phyloP scores from a whole-genome alignment of 2,797 vertebrate species.

The Gobio occitaniae region DNA sequence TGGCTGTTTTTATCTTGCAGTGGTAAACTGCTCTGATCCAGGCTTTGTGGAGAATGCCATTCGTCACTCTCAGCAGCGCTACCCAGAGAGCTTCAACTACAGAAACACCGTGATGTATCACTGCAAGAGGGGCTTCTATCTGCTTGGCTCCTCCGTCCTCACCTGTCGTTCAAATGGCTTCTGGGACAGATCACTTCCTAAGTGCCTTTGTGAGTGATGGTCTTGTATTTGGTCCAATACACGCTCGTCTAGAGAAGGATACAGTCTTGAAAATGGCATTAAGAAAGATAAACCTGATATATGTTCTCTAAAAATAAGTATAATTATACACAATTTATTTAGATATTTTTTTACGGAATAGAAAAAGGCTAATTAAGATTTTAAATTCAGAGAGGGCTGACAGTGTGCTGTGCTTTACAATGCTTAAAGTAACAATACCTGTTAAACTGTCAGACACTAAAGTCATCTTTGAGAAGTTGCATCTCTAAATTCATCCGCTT shows the following conservation, averaged over 20 bases:
- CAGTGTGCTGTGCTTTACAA: neutral
- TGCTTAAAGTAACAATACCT: slow-evolving; percentile 12
- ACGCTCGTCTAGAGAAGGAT: slow-evolving; percentile 3
- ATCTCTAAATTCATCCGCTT: slow-evolving; percentile 21
- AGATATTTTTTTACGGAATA: neutral
- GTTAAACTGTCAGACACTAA: slow-evolving; percentile 1
- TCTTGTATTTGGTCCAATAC: slow-evolving; percentile 56
- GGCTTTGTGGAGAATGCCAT: slow-evolving; percentile 95
- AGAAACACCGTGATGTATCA: slow-evolving; percentile 87
- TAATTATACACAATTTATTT: neutral
- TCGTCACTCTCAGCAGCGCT: slow-evolving; percentile 86
- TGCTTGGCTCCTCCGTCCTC: slow-evolving; percentile 91
- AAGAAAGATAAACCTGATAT: neutral
- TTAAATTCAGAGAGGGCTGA: neutral
- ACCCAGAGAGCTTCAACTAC: slow-evolving; percentile 90
- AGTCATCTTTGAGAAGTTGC: slow-evolving; percentile 7
- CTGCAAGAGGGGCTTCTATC: slow-evolving; percentile 94
- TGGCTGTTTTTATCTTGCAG: slow-evolving; percentile 74
- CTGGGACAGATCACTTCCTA: slow-evolving; percentile 93
- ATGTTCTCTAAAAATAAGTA: neutral
- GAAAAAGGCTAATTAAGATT: neutral
- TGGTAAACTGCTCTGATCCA: slow-evolving; percentile 96
- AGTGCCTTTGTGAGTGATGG: slow-evolving; percentile 88
- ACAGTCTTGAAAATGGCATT: neutral
- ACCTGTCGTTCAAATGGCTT: slow-evolving; percentile 90